phyloP scores from a whole-genome alignment of 2,113 vertebrate species.

The Pseudorectes ferrugineus region DNA sequence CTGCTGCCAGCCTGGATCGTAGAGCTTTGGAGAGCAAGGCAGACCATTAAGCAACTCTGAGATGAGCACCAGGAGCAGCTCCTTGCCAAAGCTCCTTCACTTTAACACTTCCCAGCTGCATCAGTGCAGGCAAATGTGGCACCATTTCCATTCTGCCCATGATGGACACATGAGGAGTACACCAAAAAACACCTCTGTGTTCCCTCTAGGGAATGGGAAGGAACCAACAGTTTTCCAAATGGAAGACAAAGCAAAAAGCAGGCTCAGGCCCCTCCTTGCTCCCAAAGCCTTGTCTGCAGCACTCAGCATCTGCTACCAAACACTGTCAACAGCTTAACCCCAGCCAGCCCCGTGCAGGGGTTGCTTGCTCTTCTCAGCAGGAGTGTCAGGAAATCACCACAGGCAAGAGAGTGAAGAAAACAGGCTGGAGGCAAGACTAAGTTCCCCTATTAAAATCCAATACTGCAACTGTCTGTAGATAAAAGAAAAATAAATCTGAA shows the following conservation, averaged over 20 bases:
- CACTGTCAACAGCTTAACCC: not conserved
- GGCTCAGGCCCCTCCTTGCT: not conserved
- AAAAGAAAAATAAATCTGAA: not conserved
- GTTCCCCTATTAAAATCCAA: not conserved
- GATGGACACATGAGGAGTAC: not conserved
- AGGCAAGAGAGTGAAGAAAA: not conserved
- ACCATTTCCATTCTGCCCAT: not conserved
- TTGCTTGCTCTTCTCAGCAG: not conserved
- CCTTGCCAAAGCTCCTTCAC: not conserved
- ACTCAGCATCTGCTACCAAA: not conserved
- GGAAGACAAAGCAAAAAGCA: not conserved
- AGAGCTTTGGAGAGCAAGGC: not conserved
- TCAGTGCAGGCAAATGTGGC: not conserved
- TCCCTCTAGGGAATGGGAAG: not conserved
- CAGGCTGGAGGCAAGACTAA: not conserved
- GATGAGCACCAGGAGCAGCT: not conserved
- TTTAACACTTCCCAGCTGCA: not conserved
- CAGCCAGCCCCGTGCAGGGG: not conserved
- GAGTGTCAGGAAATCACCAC: not conserved
- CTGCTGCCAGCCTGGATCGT: not conserved
- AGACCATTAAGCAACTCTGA: not conserved
- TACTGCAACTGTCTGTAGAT: not conserved
- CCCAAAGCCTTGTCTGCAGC: not conserved
- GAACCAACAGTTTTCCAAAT: not conserved
- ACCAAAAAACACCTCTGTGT: not conserved